Conservation (phyloP, 92 coral and sea anemone species). For the Isaurus tuberculatus region DNA sequence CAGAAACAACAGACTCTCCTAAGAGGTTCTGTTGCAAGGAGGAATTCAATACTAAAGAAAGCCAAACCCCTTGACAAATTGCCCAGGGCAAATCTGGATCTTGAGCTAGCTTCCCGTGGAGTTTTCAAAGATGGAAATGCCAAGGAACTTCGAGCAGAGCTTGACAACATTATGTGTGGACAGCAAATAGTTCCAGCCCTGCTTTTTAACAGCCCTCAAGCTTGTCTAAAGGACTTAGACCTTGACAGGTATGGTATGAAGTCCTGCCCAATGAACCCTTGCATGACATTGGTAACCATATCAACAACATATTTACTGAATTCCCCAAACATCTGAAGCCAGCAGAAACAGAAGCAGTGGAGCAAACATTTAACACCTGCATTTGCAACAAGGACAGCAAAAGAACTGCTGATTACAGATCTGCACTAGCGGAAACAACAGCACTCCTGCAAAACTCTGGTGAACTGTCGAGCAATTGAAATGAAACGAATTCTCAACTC, state of each 20-base stretch:
- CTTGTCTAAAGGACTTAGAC: background rate
- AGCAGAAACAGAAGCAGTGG: conserved; percentile 18
- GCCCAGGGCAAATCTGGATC: conserved; percentile 34
- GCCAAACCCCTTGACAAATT: conserved; percentile 34
- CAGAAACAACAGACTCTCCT: conserved; percentile 19
- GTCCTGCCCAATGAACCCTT: background rate
- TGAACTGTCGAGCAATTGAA: conserved; percentile 45
- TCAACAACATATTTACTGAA: conserved; percentile 56
- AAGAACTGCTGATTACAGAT: conserved; percentile 53
- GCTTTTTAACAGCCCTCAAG: background rate
- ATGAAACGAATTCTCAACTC: conserved; percentile 60
- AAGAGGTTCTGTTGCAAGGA: background rate
- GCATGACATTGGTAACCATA: conserved; percentile 49
- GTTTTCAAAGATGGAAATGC: conserved; percentile 38
- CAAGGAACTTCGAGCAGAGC: conserved; percentile 16
- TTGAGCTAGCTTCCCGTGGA: conserved; percentile 47
- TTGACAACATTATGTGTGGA: conserved; percentile 28
- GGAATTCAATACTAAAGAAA: conserved; percentile 21
- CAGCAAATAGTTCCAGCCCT: background rate
- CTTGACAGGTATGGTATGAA: background rate
- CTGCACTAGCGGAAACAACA: conserved; percentile 50
- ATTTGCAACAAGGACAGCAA: conserved; percentile 62
- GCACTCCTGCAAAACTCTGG: conserved; percentile 47
- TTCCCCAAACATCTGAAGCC: conserved; percentile 52
- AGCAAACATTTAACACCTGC: conserved; percentile 3